These are phyloP conservation scores for Clostera curtula DNA, from an alignment of 2,888 invertebrate genomes.

Conservation along the genomic window DNA sequence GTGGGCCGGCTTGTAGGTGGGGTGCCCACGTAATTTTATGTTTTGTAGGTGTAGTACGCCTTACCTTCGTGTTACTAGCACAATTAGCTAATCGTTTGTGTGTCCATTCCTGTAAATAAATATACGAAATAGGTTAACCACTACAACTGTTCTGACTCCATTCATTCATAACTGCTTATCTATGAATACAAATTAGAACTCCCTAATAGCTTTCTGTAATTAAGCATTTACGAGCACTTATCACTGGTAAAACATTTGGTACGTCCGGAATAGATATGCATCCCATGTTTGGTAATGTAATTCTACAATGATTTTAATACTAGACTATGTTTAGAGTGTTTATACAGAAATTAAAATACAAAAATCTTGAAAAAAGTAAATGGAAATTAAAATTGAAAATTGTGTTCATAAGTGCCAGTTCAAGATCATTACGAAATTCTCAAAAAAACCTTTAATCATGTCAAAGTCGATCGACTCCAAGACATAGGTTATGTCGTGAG, in stretches of 20 bases:
- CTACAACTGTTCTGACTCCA: conserved; percentile 5
- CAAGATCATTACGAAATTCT: too few relatives aligned
- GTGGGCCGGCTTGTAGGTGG: conserved; percentile 65
- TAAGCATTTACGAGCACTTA: conserved; percentile 25
- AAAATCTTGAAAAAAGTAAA: too few relatives aligned
- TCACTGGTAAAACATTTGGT: conserved; percentile 19
- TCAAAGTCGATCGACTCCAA: too few relatives aligned
- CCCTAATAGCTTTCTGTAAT: conserved; percentile 26
- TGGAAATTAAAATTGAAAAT: too few relatives aligned
- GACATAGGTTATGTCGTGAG: too few relatives aligned
- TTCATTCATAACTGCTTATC: conserved; percentile 20
- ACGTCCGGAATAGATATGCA: conserved; percentile 26
- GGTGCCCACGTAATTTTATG: conserved; percentile 60
- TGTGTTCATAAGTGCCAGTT: too few relatives aligned
- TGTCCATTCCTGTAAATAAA: too few relatives aligned
- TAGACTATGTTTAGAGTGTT: too few relatives aligned
- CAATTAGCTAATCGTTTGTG: conserved; percentile 18
- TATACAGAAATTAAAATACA: too few relatives aligned
- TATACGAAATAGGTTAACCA: not conserved
- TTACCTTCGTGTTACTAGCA: conserved; percentile 44
- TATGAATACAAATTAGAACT: conserved; percentile 19
- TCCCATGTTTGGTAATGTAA: too few relatives aligned
- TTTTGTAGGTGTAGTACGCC: conserved; percentile 57
- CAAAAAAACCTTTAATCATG: too few relatives aligned
- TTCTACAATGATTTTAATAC: too few relatives aligned